These are phyloP conservation scores for Papilio xuthus DNA, from an alignment of 1,140 invertebrate species.

Conservation along the genomic window DNA sequence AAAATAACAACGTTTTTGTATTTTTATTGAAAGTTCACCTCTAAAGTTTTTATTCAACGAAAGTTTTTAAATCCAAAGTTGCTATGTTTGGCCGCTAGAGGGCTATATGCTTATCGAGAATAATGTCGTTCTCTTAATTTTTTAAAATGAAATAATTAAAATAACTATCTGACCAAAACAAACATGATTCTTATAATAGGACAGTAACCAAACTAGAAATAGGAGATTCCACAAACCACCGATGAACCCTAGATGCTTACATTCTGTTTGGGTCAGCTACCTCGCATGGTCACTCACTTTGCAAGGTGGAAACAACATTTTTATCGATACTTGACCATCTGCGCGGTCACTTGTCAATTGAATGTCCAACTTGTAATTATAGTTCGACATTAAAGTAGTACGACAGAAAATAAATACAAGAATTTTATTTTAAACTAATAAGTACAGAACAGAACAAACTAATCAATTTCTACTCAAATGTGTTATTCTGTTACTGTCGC, in stretches of 20 bases:
- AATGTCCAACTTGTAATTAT: not conserved
- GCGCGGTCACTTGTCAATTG: not conserved
- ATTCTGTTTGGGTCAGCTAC: constrained; percentile 3
- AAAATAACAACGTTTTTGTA: not conserved
- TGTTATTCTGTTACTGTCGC: too few relatives aligned
- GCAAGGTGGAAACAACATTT: constrained; percentile 6
- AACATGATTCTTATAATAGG: not conserved
- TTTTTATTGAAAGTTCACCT: not conserved
- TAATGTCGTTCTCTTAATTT: not conserved
- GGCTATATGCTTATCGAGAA: not conserved
- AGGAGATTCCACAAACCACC: constrained; percentile 6
- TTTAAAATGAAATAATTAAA: not conserved
- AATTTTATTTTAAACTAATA: not conserved
- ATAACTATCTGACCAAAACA: not conserved
- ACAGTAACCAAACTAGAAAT: constrained; percentile 11
- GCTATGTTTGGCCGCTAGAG: not conserved
- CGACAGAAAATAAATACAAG: not conserved
- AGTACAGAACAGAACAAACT: not conserved
- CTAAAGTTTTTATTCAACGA: too few relatives aligned
- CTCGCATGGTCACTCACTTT: not conserved
- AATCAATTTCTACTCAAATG: not conserved
- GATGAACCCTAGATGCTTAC: constrained; percentile 1
- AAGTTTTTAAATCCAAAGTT: not conserved
- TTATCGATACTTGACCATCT: constrained; percentile 10
- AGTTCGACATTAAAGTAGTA: not conserved